Evolutionary conservation across 1,140 invertebrate genomes (phyloP).

Genomic region (Elymnias hypermnestra): DNA sequence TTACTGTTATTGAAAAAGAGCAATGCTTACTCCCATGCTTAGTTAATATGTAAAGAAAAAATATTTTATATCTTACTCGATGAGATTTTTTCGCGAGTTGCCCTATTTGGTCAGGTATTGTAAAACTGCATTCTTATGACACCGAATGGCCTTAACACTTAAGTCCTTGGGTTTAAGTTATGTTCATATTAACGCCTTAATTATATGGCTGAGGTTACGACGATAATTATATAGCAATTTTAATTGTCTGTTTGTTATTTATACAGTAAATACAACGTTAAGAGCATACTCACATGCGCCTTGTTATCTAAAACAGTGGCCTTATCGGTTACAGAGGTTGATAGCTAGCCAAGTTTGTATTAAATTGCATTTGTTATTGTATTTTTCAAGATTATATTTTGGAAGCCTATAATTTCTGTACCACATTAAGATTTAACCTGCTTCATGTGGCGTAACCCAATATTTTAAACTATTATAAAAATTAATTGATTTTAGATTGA

Average conservation of each 20-base stretch:
- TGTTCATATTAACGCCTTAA: background rate
- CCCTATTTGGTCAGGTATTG: constrained; percentile 1
- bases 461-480: too few species aligned
- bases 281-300: background rate
- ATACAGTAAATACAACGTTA: background rate
- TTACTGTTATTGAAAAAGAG: too few species aligned
- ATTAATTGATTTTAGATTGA: too few species aligned
- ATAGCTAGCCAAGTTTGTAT: background rate
- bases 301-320: background rate
- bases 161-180: constrained; percentile 2
- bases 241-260: background rate
- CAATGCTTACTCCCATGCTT: too few species aligned
- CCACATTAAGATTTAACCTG: too few species aligned
- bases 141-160: constrained; percentile 5
- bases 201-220: background rate
- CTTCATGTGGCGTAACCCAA: too few species aligned
- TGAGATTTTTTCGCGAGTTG: background rate
- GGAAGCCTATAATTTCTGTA: too few species aligned
- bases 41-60: too few species aligned
- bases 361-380: background rate
- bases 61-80: too few species aligned
- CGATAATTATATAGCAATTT: background rate
- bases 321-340: constrained; percentile 2
- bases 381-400: background rate
- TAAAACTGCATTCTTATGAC: constrained; percentile 6